Evolutionary conservation across 1,140 invertebrate genomes (phyloP).

Genomic region (Diabrotica virgifera): DNA sequence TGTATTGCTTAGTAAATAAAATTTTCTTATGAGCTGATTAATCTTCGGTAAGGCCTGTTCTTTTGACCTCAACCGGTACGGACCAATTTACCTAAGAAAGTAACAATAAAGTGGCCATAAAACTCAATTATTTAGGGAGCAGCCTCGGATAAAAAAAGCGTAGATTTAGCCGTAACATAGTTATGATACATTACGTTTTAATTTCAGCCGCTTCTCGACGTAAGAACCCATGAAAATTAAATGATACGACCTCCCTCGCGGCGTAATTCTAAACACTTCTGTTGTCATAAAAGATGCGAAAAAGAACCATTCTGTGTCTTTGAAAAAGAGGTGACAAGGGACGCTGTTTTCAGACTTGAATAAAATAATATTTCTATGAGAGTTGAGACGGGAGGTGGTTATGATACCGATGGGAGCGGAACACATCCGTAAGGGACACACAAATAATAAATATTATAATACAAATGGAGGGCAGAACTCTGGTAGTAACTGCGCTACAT

Average conservation of each 20-base stretch:
- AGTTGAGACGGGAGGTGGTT: constrained; percentile 33
- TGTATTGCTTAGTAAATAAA: too few relatives aligned
- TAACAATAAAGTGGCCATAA: constrained; percentile 20
- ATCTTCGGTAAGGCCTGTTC: background rate
- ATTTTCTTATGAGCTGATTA: background rate
- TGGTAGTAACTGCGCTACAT: constrained; percentile 36
- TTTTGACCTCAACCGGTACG: constrained; percentile 12
- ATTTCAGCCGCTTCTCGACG: constrained; percentile 29
- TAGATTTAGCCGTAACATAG: constrained; percentile 40
- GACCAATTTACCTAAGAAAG: constrained; percentile 23
- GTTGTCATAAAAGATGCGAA: constrained; percentile 44
- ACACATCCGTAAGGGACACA: constrained; percentile 43
- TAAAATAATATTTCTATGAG: constrained; percentile 48
- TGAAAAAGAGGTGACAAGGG: constrained; percentile 44
- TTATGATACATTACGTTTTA: constrained; percentile 43
- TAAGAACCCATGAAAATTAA: constrained; percentile 46
- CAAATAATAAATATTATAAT: constrained; percentile 51
- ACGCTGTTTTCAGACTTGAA: constrained; percentile 42
- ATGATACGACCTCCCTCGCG: constrained; percentile 44
- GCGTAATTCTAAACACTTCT: constrained; percentile 49
- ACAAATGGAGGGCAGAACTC: constrained; percentile 31
- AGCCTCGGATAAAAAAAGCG: constrained; percentile 15
- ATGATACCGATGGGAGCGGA: constrained; percentile 41
- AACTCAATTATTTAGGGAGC: constrained; percentile 31
- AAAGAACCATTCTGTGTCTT: constrained; percentile 40